Conservation (phyloP, 2,113 vertebrate genomes). For the Melanerpes formicivorus region DNA sequence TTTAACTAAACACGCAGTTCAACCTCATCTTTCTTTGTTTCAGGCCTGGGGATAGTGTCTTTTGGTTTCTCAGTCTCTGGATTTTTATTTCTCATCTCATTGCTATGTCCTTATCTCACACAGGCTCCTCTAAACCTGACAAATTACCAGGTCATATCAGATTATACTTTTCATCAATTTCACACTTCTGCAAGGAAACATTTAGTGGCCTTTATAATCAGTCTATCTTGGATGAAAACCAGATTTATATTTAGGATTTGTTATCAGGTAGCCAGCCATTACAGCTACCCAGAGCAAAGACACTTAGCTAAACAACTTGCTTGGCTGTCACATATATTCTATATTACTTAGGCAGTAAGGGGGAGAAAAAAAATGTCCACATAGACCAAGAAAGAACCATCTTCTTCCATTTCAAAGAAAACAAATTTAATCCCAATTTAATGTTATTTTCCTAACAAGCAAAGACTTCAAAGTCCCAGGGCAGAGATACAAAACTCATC, state of each 20-base stretch:
- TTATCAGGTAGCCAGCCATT: not conserved
- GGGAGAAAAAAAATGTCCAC: not conserved
- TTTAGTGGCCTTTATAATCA: constrained; percentile 41
- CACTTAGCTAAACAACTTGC: not conserved
- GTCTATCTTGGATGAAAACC: not conserved
- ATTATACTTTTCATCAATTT: constrained; percentile 46
- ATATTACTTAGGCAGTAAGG: not conserved
- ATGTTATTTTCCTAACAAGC: not conserved
- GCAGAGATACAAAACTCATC: not conserved
- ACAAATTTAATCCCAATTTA: not conserved
- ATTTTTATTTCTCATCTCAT: not conserved
- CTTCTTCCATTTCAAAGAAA: not conserved
- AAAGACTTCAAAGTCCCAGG: not conserved
- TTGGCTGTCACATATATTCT: not conserved
- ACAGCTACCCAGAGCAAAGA: not conserved
- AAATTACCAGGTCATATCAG: constrained; percentile 18
- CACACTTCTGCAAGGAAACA: constrained; percentile 32
- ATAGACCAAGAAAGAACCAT: not conserved
- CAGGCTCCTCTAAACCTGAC: constrained; percentile 4
- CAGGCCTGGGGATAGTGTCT: not conserved
- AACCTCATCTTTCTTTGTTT: not conserved
- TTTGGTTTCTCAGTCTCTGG: not conserved
- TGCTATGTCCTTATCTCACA: not conserved
- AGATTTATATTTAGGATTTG: constrained; percentile 23
- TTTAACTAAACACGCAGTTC: not conserved